These are phyloP conservation scores for Hyperoplus immaculatus DNA, from an alignment of 2,797 vertebrate species.

Conservation along the genomic window DNA sequence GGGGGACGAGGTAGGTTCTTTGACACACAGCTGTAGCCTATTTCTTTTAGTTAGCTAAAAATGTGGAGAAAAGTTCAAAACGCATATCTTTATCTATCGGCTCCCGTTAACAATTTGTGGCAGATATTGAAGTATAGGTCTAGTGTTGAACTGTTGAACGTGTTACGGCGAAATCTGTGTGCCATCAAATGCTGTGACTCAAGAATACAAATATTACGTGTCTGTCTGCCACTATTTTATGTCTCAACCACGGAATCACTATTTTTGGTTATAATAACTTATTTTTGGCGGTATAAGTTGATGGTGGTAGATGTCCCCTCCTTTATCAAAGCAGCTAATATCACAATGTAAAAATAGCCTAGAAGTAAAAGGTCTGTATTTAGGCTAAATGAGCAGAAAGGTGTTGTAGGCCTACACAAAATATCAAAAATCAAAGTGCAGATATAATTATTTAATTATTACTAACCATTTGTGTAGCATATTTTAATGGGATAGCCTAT, in stretches of 20 bases:
- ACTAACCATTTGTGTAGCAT: too few species aligned
- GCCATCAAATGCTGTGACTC: background rate
- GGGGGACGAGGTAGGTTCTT: conserved; percentile 71
- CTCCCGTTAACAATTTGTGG: background rate
- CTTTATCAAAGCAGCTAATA: background rate
- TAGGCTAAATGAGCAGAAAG: background rate
- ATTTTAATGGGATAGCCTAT: background rate
- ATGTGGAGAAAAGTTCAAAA: background rate
- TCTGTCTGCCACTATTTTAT: background rate
- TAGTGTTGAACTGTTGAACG: background rate
- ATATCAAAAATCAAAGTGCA: background rate
- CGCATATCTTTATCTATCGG: too few species aligned
- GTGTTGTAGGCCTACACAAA: background rate
- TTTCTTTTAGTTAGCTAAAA: background rate
- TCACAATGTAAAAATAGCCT: background rate
- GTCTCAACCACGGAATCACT: too few species aligned
- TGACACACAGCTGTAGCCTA: background rate
- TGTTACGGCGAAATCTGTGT: conserved; percentile 4
- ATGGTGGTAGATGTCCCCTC: background rate
- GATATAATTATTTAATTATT: too few species aligned
- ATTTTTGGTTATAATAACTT: background rate
- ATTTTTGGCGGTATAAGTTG: background rate
- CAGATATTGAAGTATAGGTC: background rate
- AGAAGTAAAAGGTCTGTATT: background rate
- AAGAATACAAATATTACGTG: background rate